These are phyloP conservation scores for Alectura lathami DNA, from an alignment of 2,113 vertebrate genomes.

Conservation along the genomic window DNA sequence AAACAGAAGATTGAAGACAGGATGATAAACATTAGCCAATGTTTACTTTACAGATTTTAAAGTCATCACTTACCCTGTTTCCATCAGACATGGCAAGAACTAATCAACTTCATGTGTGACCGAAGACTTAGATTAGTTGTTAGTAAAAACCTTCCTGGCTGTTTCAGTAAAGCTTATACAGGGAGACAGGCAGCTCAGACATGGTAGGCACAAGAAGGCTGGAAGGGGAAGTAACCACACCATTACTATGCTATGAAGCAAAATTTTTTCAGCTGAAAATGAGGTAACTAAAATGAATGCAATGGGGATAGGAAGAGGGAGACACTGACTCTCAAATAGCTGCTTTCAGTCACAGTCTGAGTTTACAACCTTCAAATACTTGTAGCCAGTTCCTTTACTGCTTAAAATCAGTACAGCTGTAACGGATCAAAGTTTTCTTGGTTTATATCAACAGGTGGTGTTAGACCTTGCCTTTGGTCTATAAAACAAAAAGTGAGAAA, in stretches of 20 bases:
- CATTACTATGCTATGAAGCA: neutral
- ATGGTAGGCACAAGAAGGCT: neutral
- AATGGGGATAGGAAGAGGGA: neutral
- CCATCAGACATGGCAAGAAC: slow-evolving; percentile 10
- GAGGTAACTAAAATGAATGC: neutral
- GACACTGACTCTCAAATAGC: accelerated
- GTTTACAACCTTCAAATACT: neutral
- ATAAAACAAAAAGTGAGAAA: neutral
- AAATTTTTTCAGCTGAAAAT: neutral
- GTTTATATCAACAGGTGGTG: neutral
- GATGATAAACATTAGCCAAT: slow-evolving; percentile 41
- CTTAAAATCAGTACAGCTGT: neutral
- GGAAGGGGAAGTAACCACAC: neutral
- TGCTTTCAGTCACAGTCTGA: neutral
- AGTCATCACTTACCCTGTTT: slow-evolving; percentile 27
- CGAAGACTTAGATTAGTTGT: neutral
- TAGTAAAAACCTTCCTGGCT: neutral
- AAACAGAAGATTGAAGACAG: slow-evolving; percentile 27
- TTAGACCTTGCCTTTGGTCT: neutral
- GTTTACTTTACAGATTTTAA: slow-evolving; percentile 42
- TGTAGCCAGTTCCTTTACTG: neutral
- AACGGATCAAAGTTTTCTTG: neutral
- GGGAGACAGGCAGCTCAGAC: neutral
- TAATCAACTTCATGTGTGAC: slow-evolving; percentile 42
- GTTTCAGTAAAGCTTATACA: neutral